A percentile compares a stretch with the other conserved stretches of the same genome.
Conservation (phyloP, 1,140 invertebrate species). For the Euschistus heros region DNA sequence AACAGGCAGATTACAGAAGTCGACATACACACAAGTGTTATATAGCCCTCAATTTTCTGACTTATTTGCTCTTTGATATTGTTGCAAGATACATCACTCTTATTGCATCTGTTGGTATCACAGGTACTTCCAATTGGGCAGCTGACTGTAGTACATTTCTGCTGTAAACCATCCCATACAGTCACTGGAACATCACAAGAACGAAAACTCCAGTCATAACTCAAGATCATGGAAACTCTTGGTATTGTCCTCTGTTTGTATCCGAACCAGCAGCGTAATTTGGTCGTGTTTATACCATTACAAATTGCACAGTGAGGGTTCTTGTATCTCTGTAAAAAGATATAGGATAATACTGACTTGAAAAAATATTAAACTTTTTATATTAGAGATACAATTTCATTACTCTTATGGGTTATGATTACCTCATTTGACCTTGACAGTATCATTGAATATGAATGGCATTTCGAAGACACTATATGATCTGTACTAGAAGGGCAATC, state of each 20-base stretch:
- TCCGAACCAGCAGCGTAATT: not conserved
- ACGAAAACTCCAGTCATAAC: constrained; percentile 18
- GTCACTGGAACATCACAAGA: constrained; percentile 9
- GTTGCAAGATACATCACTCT: not conserved
- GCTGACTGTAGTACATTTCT: not conserved
- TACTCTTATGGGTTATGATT: not conserved
- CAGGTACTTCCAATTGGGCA: not conserved
- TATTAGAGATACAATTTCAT: too few relatives aligned
- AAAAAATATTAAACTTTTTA: too few relatives aligned
- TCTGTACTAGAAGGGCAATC: not conserved
- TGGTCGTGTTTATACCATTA: constrained; percentile 24
- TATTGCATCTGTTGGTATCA: not conserved
- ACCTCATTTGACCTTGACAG: not conserved
- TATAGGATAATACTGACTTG: not conserved
- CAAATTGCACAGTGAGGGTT: constrained; percentile 37
- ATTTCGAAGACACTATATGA: not conserved
- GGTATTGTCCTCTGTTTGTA: not conserved
- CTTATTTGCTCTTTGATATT: not conserved
- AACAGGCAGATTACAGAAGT: constrained; percentile 5
- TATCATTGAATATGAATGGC: not conserved
- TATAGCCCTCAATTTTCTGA: constrained; percentile 16
- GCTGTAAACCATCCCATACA: constrained; percentile 17
- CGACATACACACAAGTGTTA: constrained; percentile 8
- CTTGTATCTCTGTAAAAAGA: constrained; percentile 32
- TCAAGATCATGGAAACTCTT: constrained; percentile 9